A percentile compares a stretch with the other conserved stretches of the same genome.
These are phyloP conservation scores for Cephus runcator DNA, from an alignment of 2,888 invertebrate genomes.

Conservation along the genomic window DNA sequence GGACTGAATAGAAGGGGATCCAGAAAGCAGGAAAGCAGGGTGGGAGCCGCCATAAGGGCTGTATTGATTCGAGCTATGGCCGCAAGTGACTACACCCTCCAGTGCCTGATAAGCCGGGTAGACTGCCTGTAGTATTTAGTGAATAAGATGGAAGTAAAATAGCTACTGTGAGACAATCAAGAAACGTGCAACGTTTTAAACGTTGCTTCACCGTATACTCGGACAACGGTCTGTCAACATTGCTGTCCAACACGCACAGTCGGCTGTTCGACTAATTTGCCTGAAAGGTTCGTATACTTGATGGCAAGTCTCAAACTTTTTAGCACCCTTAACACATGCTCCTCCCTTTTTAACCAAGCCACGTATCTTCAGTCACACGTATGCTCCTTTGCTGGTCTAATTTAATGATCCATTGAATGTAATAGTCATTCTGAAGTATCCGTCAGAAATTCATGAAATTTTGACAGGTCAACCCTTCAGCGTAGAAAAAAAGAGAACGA, in stretches of 20 bases:
- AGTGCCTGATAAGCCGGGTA: not conserved
- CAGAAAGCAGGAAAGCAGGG: not conserved
- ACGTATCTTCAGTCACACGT: not conserved
- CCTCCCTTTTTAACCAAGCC: not conserved
- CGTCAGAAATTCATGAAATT: not conserved
- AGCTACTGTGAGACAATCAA: conserved; percentile 1
- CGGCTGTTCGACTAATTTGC: not conserved
- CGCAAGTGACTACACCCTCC: conserved; percentile 26
- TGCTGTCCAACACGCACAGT: not conserved
- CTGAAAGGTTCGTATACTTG: not conserved
- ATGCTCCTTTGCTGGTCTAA: not conserved
- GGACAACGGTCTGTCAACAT: not conserved
- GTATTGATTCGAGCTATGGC: conserved; percentile 61
- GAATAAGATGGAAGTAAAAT: conserved; percentile 22
- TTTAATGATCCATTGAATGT: not conserved
- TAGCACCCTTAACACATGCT: not conserved
- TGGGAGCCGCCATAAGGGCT: conserved; percentile 44
- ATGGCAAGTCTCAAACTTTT: not conserved
- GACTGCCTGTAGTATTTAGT: not conserved
- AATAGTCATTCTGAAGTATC: not conserved
- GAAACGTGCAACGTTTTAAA: not conserved
- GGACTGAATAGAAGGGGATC: not conserved
- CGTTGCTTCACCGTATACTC: not conserved
- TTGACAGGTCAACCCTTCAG: not conserved
- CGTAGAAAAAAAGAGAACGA: not conserved